A percentile compares a stretch with the other conserved stretches of the same genome.
Conservation (phyloP, 2,113 vertebrate genomes). For the Lasiurus cinereus region DNA sequence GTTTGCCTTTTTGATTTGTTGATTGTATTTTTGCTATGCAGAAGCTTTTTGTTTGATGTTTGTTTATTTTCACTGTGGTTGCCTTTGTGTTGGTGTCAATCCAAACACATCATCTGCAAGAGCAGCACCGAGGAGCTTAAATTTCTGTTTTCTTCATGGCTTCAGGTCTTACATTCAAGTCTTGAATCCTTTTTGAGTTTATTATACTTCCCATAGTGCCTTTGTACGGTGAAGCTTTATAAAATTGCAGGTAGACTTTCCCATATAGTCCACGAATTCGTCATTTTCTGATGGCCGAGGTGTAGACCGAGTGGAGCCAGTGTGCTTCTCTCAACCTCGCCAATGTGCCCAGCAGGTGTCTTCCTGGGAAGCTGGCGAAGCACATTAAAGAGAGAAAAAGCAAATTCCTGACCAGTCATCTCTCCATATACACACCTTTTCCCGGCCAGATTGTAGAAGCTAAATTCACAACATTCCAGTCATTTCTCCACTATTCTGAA, state of each 20-base stretch:
- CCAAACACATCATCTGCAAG: neutral
- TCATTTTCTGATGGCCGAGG: neutral
- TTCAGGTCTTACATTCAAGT: neutral
- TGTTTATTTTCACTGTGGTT: neutral
- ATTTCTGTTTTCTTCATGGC: neutral
- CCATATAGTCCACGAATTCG: neutral
- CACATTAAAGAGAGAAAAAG: neutral
- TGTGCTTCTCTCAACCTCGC: neutral
- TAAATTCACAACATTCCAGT: neutral
- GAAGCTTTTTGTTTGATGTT: neutral
- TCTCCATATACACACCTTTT: neutral
- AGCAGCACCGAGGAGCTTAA: neutral
- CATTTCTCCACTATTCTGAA: neutral
- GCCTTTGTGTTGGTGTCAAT: neutral
- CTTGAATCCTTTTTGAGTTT: neutral
- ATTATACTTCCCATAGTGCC: neutral
- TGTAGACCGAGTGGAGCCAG: neutral
- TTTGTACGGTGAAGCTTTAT: too few species aligned
- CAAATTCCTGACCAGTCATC: neutral
- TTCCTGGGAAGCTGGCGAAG: constrained; percentile 25
- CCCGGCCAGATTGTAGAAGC: neutral
- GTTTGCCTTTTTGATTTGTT: neutral
- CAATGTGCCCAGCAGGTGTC: too few species aligned
- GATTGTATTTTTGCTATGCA: neutral
- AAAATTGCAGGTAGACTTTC: neutral